These are phyloP conservation scores for Cossypha polioptera DNA, from an alignment of 2,797 vertebrate genomes.

Conservation along the genomic window DNA sequence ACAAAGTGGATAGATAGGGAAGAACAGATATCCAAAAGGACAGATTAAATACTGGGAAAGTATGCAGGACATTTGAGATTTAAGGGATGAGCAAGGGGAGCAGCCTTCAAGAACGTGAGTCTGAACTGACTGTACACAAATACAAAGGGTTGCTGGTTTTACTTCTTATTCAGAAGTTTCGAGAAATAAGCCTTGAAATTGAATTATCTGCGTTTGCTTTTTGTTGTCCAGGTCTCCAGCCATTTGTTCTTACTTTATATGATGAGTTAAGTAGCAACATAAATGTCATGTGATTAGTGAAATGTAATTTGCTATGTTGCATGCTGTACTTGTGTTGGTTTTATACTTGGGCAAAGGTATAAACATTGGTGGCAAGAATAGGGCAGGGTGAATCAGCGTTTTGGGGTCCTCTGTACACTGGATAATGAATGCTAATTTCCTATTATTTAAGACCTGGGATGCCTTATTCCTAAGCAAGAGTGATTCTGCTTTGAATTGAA, in stretches of 20 bases:
- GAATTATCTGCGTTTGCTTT: background rate
- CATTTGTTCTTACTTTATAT: background rate
- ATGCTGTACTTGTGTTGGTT: background rate
- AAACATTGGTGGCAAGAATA: background rate
- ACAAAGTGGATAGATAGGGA: background rate
- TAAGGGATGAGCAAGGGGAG: background rate
- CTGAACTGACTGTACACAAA: background rate
- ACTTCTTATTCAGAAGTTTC: background rate
- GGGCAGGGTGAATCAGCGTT: background rate
- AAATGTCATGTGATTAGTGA: background rate
- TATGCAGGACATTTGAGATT: background rate
- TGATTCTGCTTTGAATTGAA: conserved; percentile 1
- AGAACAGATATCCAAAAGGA: background rate
- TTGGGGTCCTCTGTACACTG: background rate
- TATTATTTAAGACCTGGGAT: background rate
- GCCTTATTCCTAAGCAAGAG: background rate
- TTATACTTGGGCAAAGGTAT: background rate
- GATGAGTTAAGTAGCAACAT: background rate
- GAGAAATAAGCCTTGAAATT: background rate
- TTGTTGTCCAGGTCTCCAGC: background rate
- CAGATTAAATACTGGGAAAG: background rate
- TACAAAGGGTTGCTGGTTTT: background rate
- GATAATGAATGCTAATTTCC: background rate
- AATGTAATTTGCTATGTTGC: background rate
- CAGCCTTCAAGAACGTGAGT: rapidly evolving